Percentiles rank a stretch among this genome's conserved stretches.
Conservation (phyloP, 1,140 invertebrate genomes). For the Arctopsyche grandis region DNA sequence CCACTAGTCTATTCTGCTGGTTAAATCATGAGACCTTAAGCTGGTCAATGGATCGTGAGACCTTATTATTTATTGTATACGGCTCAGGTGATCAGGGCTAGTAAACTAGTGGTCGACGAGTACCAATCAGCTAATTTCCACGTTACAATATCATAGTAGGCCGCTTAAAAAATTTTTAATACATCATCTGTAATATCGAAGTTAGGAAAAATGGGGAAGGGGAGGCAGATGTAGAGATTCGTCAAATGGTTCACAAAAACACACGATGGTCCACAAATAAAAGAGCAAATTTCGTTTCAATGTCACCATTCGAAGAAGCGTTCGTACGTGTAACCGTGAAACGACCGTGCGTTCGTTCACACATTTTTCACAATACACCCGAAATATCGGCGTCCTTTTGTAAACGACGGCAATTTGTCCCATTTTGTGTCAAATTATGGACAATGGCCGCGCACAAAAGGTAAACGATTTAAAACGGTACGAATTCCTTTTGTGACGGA, state of each 20-base stretch:
- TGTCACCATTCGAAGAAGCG: constrained; percentile 35
- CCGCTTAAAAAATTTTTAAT: too few relatives aligned
- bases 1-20: too few relatives aligned
- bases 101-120: too few relatives aligned
- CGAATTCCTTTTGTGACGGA: constrained; percentile 27
- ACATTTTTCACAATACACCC: constrained; percentile 19
- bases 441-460: constrained; percentile 20
- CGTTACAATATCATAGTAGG: too few relatives aligned
- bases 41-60: too few relatives aligned
- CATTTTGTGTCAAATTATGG: constrained; percentile 52
- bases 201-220: not conserved
- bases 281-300: constrained; percentile 20
- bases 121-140: too few relatives aligned
- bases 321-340: constrained; percentile 47
- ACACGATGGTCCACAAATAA: constrained; percentile 45
- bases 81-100: too few relatives aligned
- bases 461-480: constrained; percentile 14
- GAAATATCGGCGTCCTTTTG: constrained; percentile 31
- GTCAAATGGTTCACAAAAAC: not conserved
- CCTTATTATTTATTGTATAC: too few relatives aligned
- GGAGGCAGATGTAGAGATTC: not conserved
- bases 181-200: not conserved
- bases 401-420: constrained; percentile 48
- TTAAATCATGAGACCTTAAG: too few relatives aligned
- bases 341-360: constrained; percentile 33